A percentile compares a stretch with the other conserved stretches of the same genome.
Conservation (phyloP, 2,888 invertebrate genomes). For the Scrobipalpa costella region DNA sequence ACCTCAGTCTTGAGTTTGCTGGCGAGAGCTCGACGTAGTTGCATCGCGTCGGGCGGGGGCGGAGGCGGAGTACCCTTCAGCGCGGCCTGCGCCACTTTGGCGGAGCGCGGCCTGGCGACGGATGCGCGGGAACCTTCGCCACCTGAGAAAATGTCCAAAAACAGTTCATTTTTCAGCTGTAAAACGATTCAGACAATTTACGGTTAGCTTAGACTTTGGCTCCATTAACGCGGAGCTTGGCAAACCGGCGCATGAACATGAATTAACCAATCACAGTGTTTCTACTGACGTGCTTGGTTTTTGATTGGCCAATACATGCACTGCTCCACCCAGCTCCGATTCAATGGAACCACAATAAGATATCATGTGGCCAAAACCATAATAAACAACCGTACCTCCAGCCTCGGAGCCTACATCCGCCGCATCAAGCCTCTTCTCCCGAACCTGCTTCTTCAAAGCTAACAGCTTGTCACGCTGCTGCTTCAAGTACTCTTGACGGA, state of each 20-base stretch:
- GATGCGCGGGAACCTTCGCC: constrained; percentile 73
- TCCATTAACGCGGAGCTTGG: too few species aligned
- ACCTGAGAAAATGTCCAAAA: constrained; percentile 64
- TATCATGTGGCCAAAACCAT: background rate
- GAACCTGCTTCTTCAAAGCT: constrained; percentile 92
- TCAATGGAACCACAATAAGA: too few species aligned
- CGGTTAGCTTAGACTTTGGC: too few species aligned
- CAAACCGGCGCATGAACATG: too few species aligned
- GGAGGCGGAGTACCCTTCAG: constrained; percentile 77
- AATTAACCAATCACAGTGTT: too few species aligned
- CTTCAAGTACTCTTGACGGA: constrained; percentile 91
- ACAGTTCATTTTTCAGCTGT: background rate
- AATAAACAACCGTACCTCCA: constrained; percentile 48
- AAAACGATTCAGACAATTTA: too few species aligned
- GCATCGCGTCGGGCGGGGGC: constrained; percentile 83
- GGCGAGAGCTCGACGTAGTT: constrained; percentile 91
- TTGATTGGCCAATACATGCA: too few species aligned
- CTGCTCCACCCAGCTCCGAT: too few species aligned
- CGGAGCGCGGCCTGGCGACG: constrained; percentile 85
- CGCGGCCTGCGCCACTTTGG: constrained; percentile 86
- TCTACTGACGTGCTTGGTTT: too few species aligned
- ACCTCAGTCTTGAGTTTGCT: constrained; percentile 93
- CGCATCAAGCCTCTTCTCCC: constrained; percentile 88
- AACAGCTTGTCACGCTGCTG: constrained; percentile 95
- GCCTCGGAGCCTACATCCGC: constrained; percentile 80